phyloP scores from a whole-genome alignment of 1,140 invertebrate species.

The Proctacanthus coquilletti region DNA sequence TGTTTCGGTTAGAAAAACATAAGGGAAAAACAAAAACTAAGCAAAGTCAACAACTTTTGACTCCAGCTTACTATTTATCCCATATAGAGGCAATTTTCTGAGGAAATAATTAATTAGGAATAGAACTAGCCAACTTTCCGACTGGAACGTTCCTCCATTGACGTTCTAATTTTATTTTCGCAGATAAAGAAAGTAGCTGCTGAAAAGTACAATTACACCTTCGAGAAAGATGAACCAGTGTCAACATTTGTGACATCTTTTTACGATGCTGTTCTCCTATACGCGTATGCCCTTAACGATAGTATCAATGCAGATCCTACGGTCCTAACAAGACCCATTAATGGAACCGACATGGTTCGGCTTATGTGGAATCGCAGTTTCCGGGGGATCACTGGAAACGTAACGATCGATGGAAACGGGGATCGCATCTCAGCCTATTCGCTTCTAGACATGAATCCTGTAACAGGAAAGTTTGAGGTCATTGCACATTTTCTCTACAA shows the following conservation, averaged over 20 bases:
- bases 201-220: conserved; percentile 65
- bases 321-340: conserved; percentile 36
- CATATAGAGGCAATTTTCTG: too few relatives aligned
- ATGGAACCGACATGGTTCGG: conserved; percentile 50
- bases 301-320: conserved; percentile 51
- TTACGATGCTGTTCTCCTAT: conserved; percentile 87
- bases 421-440: conserved; percentile 84
- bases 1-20: too few relatives aligned
- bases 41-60: too few relatives aligned
- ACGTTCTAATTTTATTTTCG: conserved; percentile 7
- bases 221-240: conserved; percentile 51
- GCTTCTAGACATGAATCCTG: conserved; percentile 74
- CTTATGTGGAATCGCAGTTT: conserved; percentile 80
- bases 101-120: too few relatives aligned
- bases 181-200: conserved; percentile 66
- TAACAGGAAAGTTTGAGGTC: conserved; percentile 62
- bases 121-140: too few relatives aligned
- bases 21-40: too few relatives aligned
- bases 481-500: conserved; percentile 27
- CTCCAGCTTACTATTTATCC: too few relatives aligned
- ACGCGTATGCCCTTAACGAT: conserved; percentile 78
- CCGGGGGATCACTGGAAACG: conserved; percentile 77
- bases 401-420: conserved; percentile 79
- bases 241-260: conserved; percentile 86
- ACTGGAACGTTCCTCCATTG: neutral